Evolutionary conservation across 2,888 invertebrate genomes (phyloP).

Genomic region (Tetrapedia diversipes): DNA sequence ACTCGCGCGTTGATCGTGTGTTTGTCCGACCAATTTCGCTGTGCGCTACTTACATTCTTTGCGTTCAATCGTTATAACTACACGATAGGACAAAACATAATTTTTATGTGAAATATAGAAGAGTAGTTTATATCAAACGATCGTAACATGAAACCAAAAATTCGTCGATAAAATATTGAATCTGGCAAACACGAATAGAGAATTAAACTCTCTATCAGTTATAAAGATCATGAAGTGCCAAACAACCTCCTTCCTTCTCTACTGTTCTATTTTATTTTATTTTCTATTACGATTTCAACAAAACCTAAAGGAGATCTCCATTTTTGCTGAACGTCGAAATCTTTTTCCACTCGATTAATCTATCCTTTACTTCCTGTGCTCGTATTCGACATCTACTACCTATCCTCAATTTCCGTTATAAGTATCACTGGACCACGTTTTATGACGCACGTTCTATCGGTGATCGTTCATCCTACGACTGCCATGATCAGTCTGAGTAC

Average conservation of each 20-base stretch:
- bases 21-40: too few species aligned
- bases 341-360: constrained; percentile 39
- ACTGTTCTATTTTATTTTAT: background rate
- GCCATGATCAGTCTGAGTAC: constrained; percentile 16
- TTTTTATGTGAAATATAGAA: too few species aligned
- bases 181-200: too few species aligned
- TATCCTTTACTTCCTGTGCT: constrained; percentile 18
- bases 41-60: too few species aligned
- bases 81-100: too few species aligned
- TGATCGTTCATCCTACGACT: constrained; percentile 16
- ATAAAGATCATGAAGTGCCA: too few species aligned
- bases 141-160: too few species aligned
- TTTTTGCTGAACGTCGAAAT: constrained; percentile 16
- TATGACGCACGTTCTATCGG: constrained; percentile 32
- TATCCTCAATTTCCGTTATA: constrained; percentile 10
- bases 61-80: too few species aligned
- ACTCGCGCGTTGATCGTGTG: too few species aligned
- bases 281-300: background rate
- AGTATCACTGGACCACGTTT: constrained; percentile 20
- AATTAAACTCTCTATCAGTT: too few species aligned
- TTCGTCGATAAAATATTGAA: too few species aligned
- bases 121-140: too few species aligned
- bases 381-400: constrained; percentile 28
- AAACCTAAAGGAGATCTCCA: background rate
- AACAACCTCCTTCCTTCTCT: background rate